A percentile compares a stretch with the other conserved stretches of the same genome.
Evolutionary conservation across 2,113 vertebrate genomes (phyloP).

Genomic region (Thunnus thynnus): DNA sequence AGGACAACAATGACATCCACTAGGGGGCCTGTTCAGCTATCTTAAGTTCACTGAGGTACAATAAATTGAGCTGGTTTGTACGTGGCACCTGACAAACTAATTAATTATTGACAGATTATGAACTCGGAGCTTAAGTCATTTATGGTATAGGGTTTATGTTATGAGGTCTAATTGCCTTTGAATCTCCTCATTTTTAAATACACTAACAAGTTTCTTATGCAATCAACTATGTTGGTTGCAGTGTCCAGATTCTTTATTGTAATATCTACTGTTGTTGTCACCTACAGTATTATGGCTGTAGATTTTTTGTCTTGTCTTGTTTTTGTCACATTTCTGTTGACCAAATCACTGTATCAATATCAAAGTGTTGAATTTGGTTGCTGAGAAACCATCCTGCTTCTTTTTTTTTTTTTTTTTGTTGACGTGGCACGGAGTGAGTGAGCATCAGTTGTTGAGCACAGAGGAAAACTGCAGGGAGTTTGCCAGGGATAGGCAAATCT

Average conservation of each 20-base stretch:
- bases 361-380: neutral
- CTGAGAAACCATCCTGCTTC: neutral
- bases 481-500: conserved; percentile 82
- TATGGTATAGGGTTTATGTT: no score
- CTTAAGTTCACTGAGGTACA: neutral
- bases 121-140: no score
- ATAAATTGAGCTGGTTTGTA: no score
- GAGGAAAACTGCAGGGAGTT: conserved; percentile 62
- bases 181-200: no score
- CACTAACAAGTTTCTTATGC: no score
- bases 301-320: neutral
- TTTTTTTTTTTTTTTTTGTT: neutral
- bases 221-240: no score
- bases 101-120: no score
- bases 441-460: conserved; percentile 7
- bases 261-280: neutral
- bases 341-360: neutral
- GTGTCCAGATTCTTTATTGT: neutral
- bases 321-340: neutral
- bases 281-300: neutral
- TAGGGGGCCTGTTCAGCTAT: conserved; percentile 5
- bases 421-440: conserved; percentile 1
- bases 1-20: conserved; percentile 1
- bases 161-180: no score
- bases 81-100: no score